Base-by-base conservation (phyloP, 1,140 invertebrate species). In the Lamellibrachia luymesi region DNA sequence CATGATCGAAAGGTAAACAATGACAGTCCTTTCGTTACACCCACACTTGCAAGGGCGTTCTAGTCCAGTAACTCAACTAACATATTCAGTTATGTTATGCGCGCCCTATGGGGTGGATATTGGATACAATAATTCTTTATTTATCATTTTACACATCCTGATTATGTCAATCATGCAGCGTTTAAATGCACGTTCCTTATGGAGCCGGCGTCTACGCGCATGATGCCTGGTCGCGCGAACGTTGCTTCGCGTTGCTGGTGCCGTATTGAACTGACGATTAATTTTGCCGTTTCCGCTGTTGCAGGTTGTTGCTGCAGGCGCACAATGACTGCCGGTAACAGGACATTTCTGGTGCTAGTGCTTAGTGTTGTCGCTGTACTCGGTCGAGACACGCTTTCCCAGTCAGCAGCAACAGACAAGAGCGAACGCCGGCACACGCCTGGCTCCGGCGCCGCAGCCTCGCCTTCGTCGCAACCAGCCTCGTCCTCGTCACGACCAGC, bases 271-370 rank as follows among this genome's bases (percentile, higher is more conserved):
- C 64, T 22, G 64, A 8, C 17, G 2, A 4, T 22, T 80, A 22
- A 80, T 80, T 80, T 80, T 80, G 64, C 64, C 64, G 64, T 80
- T 80, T 80, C 64, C 17, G 64, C 13, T 38, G 38, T 38, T 80
- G 64, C 13, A 80, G 64, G 64, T 80, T 80, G 64, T 2, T 80
- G 64, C 64, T 80, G 64, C 64, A 80, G 64, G 64, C 64, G 64
- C 64, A 80, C 64, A 80, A 80, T 80, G 64, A 80, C 64, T 80
- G 64, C 64, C 64, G 64, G 64, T 80, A 80, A 80, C 64, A 80
- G 64, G 64, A 80, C 64, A 2, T 80, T 80, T 80, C 64, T 80
- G 64, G 64, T 80, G 64, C 64, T 80, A 80, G 64, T 80, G 64
- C 64, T 80, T 80, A 80, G 64, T 80, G 64, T 80, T 80, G 64